Conservation (phyloP, 2,113 vertebrate genomes). For the Pituophis catenifer region DNA sequence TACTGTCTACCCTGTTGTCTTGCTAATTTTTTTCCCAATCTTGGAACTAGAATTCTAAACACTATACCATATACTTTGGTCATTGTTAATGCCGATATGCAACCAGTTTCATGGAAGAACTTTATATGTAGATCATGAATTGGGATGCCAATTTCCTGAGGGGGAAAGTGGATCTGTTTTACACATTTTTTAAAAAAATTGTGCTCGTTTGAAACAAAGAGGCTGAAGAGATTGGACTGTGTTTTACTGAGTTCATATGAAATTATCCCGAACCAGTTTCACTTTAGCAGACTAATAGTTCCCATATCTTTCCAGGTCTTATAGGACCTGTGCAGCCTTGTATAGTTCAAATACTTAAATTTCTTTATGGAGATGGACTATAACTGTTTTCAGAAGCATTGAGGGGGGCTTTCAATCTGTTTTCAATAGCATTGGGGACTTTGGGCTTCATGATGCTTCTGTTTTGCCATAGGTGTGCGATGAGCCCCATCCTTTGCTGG, state of each 20-base stretch:
- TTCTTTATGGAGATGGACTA: background rate
- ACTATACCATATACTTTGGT: background rate
- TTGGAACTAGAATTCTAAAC: background rate
- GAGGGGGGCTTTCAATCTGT: background rate
- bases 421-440: background rate
- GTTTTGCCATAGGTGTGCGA: slow-evolving; percentile 82
- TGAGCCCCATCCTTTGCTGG: slow-evolving; percentile 92
- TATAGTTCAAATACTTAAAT: background rate
- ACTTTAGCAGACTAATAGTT: background rate
- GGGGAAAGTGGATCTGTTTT: background rate
- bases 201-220: background rate
- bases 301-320: background rate
- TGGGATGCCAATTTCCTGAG: background rate
- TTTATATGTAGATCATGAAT: background rate
- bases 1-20: background rate
- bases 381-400: background rate
- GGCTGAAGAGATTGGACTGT: no score
- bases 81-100: background rate
- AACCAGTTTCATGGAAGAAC: background rate
- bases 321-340: background rate
- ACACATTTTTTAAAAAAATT: background rate
- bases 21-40: background rate
- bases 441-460: background rate
- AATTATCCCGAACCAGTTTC: background rate
- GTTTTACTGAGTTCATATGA: background rate